Evolutionary conservation across 2,888 invertebrate species (phyloP).

Genomic region (Campoletis raptor): DNA sequence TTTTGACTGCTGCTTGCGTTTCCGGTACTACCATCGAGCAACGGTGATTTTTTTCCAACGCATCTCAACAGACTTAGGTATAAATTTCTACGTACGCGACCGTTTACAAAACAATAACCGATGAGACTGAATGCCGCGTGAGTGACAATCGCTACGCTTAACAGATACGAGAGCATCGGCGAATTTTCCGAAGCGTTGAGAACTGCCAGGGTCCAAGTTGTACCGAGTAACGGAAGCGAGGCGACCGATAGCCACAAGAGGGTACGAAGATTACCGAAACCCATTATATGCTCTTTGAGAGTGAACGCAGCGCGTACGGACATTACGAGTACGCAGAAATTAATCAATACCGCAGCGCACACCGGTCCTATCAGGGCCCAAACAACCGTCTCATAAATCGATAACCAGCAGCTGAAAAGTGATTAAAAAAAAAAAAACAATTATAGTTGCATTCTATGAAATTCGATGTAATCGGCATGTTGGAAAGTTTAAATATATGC

Average conservation of each 20-base stretch:
- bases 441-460: neutral
- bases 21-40: conserved; percentile 91
- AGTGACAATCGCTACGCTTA: conserved; percentile 91
- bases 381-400: conserved; percentile 96
- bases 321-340: conserved; percentile 92
- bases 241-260: conserved; percentile 95
- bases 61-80: conserved; percentile 90
- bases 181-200: conserved; percentile 91
- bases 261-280: conserved; percentile 89
- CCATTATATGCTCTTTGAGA: conserved; percentile 94
- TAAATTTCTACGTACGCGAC: conserved; percentile 92
- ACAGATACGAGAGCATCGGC: conserved; percentile 90
- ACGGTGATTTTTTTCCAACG: conserved; percentile 93
- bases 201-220: conserved; percentile 94
- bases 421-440: neutral
- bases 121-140: conserved; percentile 94
- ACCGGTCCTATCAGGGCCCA: conserved; percentile 98
- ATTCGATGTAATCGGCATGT: too few relatives aligned
- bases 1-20: conserved; percentile 91
- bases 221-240: conserved; percentile 93
- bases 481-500: neutral
- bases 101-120: conserved; percentile 95
- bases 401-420: conserved; percentile 95
- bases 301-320: conserved; percentile 97
- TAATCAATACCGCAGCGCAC: conserved; percentile 91